These are phyloP conservation scores for Micropterix aruncella DNA, from an alignment of 2,888 invertebrate genomes.

Conservation along the genomic window DNA sequence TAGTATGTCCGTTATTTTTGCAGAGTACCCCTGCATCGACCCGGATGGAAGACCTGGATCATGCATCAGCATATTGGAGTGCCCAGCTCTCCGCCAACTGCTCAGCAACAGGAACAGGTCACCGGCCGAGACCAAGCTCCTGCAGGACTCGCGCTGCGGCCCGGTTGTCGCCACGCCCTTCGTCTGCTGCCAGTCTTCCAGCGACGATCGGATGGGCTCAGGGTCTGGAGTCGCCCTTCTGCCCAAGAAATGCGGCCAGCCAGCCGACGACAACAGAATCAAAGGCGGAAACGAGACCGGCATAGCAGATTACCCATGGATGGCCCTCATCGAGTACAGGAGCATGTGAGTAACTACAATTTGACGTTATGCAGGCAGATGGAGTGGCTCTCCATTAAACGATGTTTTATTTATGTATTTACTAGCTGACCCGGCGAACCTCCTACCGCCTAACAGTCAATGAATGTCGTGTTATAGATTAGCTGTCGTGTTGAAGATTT, in stretches of 20 bases:
- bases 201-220: no score
- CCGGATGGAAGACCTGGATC: background rate
- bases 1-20: no score
- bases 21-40: background rate
- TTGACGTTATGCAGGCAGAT: no score
- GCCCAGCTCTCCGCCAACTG: background rate
- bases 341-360: background rate
- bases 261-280: conserved; percentile 9
- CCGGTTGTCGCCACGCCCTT: background rate
- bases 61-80: background rate
- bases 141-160: background rate
- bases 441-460: no score
- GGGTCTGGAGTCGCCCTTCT: background rate
- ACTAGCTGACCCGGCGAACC: no score
- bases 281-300: conserved; percentile 20
- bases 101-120: background rate
- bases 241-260: background rate
- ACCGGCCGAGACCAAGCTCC: background rate
- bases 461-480: no score
- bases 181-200: background rate
- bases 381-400: no score
- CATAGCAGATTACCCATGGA: conserved; percentile 28
- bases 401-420: no score
- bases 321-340: conserved; percentile 21
- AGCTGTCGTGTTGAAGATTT: no score